Percentiles rank a stretch among this genome's conserved stretches.
Evolutionary conservation across 1,140 invertebrate species (phyloP).

Genomic region (Drosophila lacertosa): DNA sequence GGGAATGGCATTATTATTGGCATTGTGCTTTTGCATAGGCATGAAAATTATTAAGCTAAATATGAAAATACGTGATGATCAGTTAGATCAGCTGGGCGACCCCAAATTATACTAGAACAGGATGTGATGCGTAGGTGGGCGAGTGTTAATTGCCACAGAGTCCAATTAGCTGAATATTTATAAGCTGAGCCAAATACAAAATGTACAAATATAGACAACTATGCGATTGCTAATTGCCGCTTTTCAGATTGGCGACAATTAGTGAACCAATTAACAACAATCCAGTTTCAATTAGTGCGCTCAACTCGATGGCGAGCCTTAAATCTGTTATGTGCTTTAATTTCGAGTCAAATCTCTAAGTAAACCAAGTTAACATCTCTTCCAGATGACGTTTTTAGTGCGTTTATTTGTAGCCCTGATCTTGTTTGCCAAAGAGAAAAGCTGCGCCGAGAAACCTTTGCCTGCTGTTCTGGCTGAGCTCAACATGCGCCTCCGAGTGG

Average conservation of each 20-base stretch:
- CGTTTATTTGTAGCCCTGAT: slow-evolving; percentile 14
- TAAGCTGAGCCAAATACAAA: slow-evolving; percentile 24
- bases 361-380: slow-evolving; percentile 15
- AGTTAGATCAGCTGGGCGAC: slow-evolving; percentile 27
- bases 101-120: slow-evolving; percentile 26
- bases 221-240: slow-evolving; percentile 11
- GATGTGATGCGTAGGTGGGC: slow-evolving; percentile 51
- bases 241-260: slow-evolving; percentile 2
- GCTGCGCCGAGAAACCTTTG: background rate
- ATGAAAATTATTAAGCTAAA: slow-evolving; percentile 76
- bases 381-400: slow-evolving; percentile 49
- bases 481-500: slow-evolving; percentile 34
- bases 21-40: slow-evolving; percentile 59
- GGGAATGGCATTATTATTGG: slow-evolving; percentile 11
- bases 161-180: slow-evolving; percentile 74
- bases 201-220: slow-evolving; percentile 10
- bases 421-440: background rate
- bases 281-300: background rate
- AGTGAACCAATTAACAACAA: slow-evolving; percentile 6
- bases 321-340: no score
- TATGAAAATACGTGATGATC: slow-evolving; percentile 37
- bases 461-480: slow-evolving; percentile 41
- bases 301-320: no score
- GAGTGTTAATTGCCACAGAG: slow-evolving; percentile 68
- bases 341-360: no score